phyloP scores from a whole-genome alignment of 2,888 invertebrate genomes.

The Leptopilina syphax region DNA sequence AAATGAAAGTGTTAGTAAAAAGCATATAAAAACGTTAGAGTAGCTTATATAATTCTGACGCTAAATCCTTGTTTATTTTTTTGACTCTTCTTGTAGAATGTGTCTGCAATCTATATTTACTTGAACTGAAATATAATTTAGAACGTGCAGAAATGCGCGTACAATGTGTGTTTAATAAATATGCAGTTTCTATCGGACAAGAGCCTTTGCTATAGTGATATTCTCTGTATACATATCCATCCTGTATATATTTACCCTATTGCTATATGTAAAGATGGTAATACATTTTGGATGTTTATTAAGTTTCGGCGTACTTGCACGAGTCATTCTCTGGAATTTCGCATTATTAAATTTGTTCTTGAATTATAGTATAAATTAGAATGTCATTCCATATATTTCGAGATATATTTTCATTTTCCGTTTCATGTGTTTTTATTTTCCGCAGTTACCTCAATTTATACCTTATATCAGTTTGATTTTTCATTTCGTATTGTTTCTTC shows the following conservation, averaged over 20 bases:
- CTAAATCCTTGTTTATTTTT: neutral
- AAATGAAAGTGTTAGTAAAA: slow-evolving; percentile 4
- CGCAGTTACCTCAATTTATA: no score
- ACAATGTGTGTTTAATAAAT: neutral
- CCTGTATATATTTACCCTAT: slow-evolving; percentile 31
- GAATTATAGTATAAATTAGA: neutral
- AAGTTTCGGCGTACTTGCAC: slow-evolving; percentile 11
- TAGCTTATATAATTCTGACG: slow-evolving; percentile 10
- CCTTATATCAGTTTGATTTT: no score
- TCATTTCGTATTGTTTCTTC: no score
- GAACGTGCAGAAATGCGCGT: no score
- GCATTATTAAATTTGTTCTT: neutral
- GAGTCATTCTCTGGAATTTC: neutral
- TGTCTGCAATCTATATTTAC: no score
- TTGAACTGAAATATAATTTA: no score
- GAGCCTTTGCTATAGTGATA: slow-evolving; percentile 7
- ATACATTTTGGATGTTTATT: slow-evolving; percentile 9
- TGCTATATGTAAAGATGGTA: slow-evolving; percentile 2
- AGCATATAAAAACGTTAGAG: neutral
- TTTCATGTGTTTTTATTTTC: no score
- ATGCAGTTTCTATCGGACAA: slow-evolving; percentile 41
- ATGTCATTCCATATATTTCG: neutral
- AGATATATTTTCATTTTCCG: no score
- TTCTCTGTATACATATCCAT: slow-evolving; percentile 41
- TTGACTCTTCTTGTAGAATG: neutral